Conservation (phyloP, 2,888 invertebrate species). For the Heliconius aoede region DNA sequence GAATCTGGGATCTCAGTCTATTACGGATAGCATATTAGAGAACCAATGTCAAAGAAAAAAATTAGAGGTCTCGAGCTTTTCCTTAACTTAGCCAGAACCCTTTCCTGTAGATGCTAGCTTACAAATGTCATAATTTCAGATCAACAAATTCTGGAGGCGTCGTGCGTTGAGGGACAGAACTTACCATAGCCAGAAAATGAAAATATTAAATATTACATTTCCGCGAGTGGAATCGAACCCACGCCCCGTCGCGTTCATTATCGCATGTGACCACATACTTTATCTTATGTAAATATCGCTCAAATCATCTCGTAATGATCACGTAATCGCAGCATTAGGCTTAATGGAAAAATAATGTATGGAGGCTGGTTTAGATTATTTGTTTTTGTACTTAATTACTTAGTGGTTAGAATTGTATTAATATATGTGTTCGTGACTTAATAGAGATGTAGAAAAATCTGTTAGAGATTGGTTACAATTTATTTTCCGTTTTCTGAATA, state of each 20-base stretch:
- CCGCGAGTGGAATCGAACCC: neutral
- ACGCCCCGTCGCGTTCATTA: neutral
- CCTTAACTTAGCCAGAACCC: no score
- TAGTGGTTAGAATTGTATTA: neutral
- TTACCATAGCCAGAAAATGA: neutral
- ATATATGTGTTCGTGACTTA: neutral
- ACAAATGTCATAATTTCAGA: no score
- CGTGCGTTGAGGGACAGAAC: no score
- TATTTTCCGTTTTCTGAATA: no score
- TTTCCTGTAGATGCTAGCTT: no score
- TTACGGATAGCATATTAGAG: no score
- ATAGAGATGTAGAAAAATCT: neutral
- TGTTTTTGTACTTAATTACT: neutral
- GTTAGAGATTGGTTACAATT: neutral
- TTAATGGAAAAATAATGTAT: constrained; percentile 11
- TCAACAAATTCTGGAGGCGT: no score
- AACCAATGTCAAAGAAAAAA: no score
- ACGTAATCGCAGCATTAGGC: constrained; percentile 9
- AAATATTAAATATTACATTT: neutral
- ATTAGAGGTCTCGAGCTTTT: no score
- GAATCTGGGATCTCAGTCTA: no score
- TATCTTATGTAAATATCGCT: neutral
- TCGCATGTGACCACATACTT: no score
- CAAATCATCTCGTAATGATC: neutral
- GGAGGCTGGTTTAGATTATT: neutral